Conservation (phyloP, 2,888 invertebrate species). For the Sphecodes monilicornis region DNA sequence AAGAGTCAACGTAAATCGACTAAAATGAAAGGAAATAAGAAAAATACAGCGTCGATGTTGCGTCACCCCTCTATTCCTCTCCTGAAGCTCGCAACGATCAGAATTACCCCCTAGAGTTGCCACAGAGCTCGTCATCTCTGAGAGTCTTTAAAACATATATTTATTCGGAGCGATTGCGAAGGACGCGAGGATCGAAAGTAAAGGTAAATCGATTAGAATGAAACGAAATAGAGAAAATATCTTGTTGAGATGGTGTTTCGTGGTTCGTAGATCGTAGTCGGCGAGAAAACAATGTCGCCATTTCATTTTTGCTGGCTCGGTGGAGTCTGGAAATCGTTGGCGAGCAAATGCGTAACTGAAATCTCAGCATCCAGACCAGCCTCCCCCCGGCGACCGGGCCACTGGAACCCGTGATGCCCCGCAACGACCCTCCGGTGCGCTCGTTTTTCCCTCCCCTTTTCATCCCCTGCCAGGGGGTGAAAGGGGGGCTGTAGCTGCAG, state of each 20-base stretch:
- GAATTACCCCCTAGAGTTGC: background rate
- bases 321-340: slow-evolving; percentile 65
- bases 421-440: slow-evolving; percentile 75
- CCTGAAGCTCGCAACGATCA: background rate
- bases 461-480: slow-evolving; percentile 79
- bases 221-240: background rate
- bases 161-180: background rate
- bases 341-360: slow-evolving; percentile 80
- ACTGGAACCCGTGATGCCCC: slow-evolving; percentile 68
- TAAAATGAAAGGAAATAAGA: background rate
- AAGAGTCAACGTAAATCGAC: no score
- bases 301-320: slow-evolving; percentile 49
- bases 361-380: slow-evolving; percentile 80
- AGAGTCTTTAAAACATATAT: background rate
- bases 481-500: slow-evolving; percentile 78
- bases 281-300: slow-evolving; percentile 40
- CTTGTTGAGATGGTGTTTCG: background rate
- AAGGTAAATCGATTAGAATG: background rate
- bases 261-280: background rate
- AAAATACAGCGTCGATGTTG: no score
- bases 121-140: background rate
- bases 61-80: no score
- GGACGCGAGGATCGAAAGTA: background rate
- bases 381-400: slow-evolving; percentile 50
- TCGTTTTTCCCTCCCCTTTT: slow-evolving; percentile 79